A percentile compares a stretch with the other conserved stretches of the same genome.
phyloP scores from a whole-genome alignment of 2,888 invertebrate species.

The Cosmopolites sordidus region DNA sequence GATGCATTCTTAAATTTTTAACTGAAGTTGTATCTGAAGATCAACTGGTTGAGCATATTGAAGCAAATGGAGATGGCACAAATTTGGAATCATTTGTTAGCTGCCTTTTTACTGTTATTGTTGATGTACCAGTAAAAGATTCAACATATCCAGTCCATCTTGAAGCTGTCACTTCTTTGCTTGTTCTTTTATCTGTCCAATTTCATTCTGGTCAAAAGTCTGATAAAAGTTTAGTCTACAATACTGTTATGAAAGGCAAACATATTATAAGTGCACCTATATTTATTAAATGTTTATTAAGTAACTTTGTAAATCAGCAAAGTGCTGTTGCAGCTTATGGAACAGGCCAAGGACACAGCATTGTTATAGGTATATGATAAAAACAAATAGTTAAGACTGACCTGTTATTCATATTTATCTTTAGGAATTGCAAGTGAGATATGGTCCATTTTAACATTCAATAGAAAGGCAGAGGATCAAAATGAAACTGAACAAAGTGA shows the following conservation, averaged over 20 bases:
- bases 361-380: constrained; percentile 65
- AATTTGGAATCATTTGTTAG: constrained; percentile 70
- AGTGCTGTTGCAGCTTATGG: constrained; percentile 66
- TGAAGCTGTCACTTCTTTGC: constrained; percentile 81
- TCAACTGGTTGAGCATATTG: constrained; percentile 78
- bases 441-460: constrained; percentile 76
- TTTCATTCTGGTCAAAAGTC: constrained; percentile 63
- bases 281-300: constrained; percentile 74
- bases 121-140: constrained; percentile 78
- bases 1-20: constrained; percentile 80
- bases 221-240: constrained; percentile 68
- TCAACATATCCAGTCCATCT: constrained; percentile 81
- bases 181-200: constrained; percentile 86
- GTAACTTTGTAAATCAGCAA: constrained; percentile 66
- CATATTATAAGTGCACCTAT: constrained; percentile 72
- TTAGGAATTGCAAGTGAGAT: constrained; percentile 59
- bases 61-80: constrained; percentile 49
- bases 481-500: constrained; percentile 32
- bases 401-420: constrained; percentile 8
- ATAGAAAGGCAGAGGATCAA: constrained; percentile 45
- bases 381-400: not conserved
- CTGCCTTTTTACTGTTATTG: constrained; percentile 72
- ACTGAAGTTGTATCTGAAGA: constrained; percentile 88
- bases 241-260: constrained; percentile 63
- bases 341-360: constrained; percentile 58